Base-by-base conservation (phyloP, 2,888 invertebrate species). In the Amblyteles armatorius region DNA sequence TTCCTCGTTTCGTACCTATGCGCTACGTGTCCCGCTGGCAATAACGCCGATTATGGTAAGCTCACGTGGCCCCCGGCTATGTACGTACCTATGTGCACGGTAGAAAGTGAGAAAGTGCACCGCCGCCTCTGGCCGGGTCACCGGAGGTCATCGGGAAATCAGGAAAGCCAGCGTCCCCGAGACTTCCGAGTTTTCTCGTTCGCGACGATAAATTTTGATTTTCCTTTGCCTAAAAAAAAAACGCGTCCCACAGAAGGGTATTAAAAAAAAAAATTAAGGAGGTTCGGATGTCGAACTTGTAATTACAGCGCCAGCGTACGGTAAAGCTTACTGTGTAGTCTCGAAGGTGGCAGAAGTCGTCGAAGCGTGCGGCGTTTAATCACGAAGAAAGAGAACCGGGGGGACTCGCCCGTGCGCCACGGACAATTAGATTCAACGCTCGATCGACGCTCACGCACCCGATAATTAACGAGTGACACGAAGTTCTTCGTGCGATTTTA, bases 351-450 rank as follows among this genome's bases (percentile, higher is more conserved):
- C 71, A 65, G 52, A 65, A 33, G 83, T 83, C 79, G 74, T 65
- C 71, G 44, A 65, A 83, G 83, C 79, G 83, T 79, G 65, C 68
- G 76, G 71, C 79, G 83, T 79, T 83, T 83, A 83, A 83, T 83
- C 74, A 79, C 76, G 65, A 52, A 69, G 73, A 80, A 73, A 69
- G 82, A 83, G 74, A 63, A 48, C 50, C 67, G 60, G 68, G 52
- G 80, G 29, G 63, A 33, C 63, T 63, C 13, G 63, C 79, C 67
- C 82, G 79, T 77, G 78, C 65, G 71, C 83, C 79, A 86, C 73
- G 82, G 85, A 73, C 85, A 87, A 85, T 87, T 86, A 86, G 78
- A 84, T 87, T 87, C 86, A 86, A 85, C 83, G 86, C 86, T 85
- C 87, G 84, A 86, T 87, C 82, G 84, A 80, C 73, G 79, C 86